Conservation (phyloP, 2,888 invertebrate species). For the Glyphotaelius pellucidus region DNA sequence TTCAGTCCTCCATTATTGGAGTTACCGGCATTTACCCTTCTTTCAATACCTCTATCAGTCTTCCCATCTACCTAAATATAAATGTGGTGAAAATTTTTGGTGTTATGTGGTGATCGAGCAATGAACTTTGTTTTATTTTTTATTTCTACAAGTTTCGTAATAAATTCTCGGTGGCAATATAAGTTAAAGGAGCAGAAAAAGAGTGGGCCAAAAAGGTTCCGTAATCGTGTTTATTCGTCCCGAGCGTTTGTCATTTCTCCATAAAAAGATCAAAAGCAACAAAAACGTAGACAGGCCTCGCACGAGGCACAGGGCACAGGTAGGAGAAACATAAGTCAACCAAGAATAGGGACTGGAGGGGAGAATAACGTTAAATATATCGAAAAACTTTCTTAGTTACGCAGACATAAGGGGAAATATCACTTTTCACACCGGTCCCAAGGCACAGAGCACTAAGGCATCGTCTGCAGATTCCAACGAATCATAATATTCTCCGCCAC, state of each 20-base stretch:
- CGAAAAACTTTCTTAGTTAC: constrained; percentile 64
- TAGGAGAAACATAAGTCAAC: constrained; percentile 54
- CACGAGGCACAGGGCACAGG: constrained; percentile 34
- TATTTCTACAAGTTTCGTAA: not conserved
- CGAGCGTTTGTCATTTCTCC: constrained; percentile 59
- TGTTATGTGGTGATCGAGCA: not conserved
- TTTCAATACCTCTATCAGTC: too few relatives aligned
- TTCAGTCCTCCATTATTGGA: too few relatives aligned
- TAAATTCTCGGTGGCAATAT: constrained; percentile 1
- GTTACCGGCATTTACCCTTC: too few relatives aligned
- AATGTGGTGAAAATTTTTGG: not conserved
- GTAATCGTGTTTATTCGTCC: constrained; percentile 63
- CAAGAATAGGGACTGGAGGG: constrained; percentile 41
- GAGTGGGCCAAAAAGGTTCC: constrained; percentile 43
- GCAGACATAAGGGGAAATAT: constrained; percentile 60
- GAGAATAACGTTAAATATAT: constrained; percentile 63
- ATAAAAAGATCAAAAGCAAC: constrained; percentile 58
- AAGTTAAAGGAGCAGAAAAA: constrained; percentile 25
- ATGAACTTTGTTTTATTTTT: not conserved
- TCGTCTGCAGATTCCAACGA: constrained; percentile 3
- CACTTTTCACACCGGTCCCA: constrained; percentile 55
- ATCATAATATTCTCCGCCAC: not conserved
- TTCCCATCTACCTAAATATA: too few relatives aligned
- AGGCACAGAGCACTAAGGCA: constrained; percentile 48
- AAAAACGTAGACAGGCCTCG: constrained; percentile 50